Percentiles rank a stretch among this genome's conserved stretches.
Conservation (phyloP, 2,797 vertebrate genomes). For the Hydrocynus forskahlii region DNA sequence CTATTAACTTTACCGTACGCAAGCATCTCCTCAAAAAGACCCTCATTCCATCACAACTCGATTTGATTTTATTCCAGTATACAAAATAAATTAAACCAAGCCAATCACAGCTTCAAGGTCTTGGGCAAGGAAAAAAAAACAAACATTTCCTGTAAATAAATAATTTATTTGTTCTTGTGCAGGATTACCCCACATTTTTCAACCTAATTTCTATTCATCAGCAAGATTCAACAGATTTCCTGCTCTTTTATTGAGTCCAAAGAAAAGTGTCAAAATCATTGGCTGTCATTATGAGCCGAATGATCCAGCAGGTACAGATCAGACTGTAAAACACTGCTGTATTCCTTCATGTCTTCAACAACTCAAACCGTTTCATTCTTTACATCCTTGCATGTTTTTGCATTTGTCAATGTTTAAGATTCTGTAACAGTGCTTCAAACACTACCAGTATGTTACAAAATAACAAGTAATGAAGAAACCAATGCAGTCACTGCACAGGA, state of each 20-base stretch:
- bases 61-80: background rate
- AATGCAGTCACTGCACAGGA: no score
- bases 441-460: no score
- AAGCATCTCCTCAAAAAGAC: background rate
- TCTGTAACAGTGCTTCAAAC: background rate
- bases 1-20: slow-evolving; percentile 25
- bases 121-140: no score
- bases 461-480: no score
- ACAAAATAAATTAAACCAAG: background rate
- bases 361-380: background rate
- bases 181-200: background rate
- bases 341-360: background rate
- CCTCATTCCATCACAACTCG: background rate
- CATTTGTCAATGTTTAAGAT: background rate
- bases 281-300: background rate
- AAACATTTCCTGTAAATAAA: no score
- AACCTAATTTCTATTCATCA: background rate
- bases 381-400: background rate
- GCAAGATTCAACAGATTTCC: background rate
- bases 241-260: background rate
- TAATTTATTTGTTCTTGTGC: background rate
- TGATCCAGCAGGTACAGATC: background rate
- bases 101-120: background rate
- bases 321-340: background rate
- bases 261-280: background rate